phyloP scores from a whole-genome alignment of 2,888 invertebrate genomes.

The Teleogryllus oceanicus region DNA sequence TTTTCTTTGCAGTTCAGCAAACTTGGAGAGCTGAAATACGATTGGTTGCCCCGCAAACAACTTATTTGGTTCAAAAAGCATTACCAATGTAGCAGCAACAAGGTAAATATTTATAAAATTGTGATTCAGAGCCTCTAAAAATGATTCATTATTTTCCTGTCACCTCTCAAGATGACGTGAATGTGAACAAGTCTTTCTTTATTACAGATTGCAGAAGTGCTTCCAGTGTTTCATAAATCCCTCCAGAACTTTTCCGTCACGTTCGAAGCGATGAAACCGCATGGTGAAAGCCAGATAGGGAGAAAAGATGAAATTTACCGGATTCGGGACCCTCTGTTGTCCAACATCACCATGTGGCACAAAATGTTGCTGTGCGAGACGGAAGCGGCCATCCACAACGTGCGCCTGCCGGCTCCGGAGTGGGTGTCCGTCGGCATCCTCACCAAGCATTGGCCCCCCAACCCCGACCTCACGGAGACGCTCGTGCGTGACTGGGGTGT shows the following conservation, averaged over 20 bases:
- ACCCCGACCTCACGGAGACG: conserved; percentile 52
- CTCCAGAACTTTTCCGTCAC: conserved; percentile 53
- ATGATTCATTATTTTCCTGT: not conserved
- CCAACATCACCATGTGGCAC: conserved; percentile 31
- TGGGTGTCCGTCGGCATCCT: conserved; percentile 34
- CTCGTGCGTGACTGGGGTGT: conserved; percentile 61
- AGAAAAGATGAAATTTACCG: not conserved
- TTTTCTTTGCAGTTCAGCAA: not conserved
- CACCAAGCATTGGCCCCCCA: conserved; percentile 32
- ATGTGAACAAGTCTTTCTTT: conserved; percentile 43
- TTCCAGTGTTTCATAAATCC: conserved; percentile 57
- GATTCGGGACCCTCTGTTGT: conserved; percentile 28
- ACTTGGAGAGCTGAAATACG: conserved; percentile 40
- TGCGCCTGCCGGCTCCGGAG: conserved; percentile 46
- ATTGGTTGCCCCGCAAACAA: conserved; percentile 49
- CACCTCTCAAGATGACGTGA: conserved; percentile 38
- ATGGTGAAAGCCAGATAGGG: not conserved
- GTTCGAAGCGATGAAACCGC: conserved; percentile 47
- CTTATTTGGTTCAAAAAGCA: conserved; percentile 47
- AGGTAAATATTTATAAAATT: conserved; percentile 29
- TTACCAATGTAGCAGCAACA: conserved; percentile 47
- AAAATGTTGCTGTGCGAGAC: conserved; percentile 56
- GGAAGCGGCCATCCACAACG: conserved; percentile 54
- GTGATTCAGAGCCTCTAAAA: not conserved
- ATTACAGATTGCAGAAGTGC: conserved; percentile 56